Base-by-base conservation (phyloP, 1,140 invertebrate species). In the Araneus ventricosus region DNA sequence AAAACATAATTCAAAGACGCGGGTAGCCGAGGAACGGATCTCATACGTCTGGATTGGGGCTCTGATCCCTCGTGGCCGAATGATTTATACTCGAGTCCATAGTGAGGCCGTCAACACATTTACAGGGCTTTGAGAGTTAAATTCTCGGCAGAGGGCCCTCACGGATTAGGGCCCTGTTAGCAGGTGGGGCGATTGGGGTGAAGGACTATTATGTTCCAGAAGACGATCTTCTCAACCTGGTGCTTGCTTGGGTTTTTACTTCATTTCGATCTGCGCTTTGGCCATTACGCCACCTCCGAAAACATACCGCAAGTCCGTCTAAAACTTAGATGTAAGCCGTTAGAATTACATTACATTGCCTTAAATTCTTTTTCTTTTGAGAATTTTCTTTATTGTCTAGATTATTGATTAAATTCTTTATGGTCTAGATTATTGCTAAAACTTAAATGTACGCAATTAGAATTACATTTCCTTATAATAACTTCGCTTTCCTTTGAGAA, bases 91-190 rank as follows among this genome's bases (percentile, higher is more conserved):
- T 63, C 82, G 27, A 92, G 90, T 92, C 90, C 61, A 92, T 92
- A 27, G 90, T 52, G 59, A 70, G 37, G 90, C 90, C 82, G 90
- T 92, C 90, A 75, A 75, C 90, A 92, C 90, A 92, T 92, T 92
- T 86, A 86, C 80, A 86, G 90, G 90, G 82, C 90, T 92, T 92
- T 92, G 80, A 86, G 90, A 92, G 90, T 92, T 92, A 92, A 92
- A 92, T 86, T 92, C 75, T 61, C 27, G 80, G 63, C 52, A 34
- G 57, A 84, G 84, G 90, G 63, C 90, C 80, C 90, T 59, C 57
- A 52, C 59, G 90, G 90, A 92, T 92, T 92, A 92, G 80, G 90
- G 59, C 90, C 80, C 80, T 86, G 80, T 85, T 92, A 92, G 90
- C 90, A 92, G 90, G 80, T 92, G 90, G 90, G 90, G 61, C 57